A percentile compares a stretch with the other conserved stretches of the same genome.
Evolutionary conservation across 2,888 invertebrate genomes (phyloP).

Genomic region (Pammene fasciana): DNA sequence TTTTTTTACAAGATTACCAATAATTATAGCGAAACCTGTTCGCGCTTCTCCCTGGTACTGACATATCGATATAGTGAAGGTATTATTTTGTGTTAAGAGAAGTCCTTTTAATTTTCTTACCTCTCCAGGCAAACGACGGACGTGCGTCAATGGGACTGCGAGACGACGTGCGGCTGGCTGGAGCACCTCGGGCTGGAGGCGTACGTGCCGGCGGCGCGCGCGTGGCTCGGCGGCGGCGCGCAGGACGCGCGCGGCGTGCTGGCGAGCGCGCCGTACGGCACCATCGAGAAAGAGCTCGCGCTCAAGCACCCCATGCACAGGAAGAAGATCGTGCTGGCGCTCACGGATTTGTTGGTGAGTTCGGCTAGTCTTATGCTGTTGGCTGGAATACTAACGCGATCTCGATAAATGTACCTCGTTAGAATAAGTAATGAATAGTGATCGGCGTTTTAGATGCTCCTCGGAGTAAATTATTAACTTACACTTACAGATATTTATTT

Average conservation of each 20-base stretch:
- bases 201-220: slow-evolving; percentile 91
- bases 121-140: slow-evolving; percentile 86
- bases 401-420: no score
- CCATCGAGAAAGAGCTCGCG: slow-evolving; percentile 94
- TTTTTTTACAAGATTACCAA: no score
- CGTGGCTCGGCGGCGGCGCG: slow-evolving; percentile 85
- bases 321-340: slow-evolving; percentile 93
- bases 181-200: slow-evolving; percentile 89
- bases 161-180: slow-evolving; percentile 92
- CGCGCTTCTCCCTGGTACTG: no score
- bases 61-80: no score
- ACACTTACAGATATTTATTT: no score
- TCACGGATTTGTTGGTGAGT: slow-evolving; percentile 84
- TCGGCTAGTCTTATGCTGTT: neutral
- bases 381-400: no score
- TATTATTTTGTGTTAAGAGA: no score
- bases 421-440: no score
- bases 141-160: slow-evolving; percentile 91
- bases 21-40: no score
- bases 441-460: no score
- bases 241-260: slow-evolving; percentile 83
- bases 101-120: no score
- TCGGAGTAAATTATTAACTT: no score
- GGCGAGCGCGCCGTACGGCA: slow-evolving; percentile 88
- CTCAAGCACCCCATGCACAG: slow-evolving; percentile 93